A percentile compares a stretch with the other conserved stretches of the same genome.
These are phyloP conservation scores for Himalopsyche phryganea DNA, from an alignment of 1,140 invertebrate genomes.

Conservation along the genomic window DNA sequence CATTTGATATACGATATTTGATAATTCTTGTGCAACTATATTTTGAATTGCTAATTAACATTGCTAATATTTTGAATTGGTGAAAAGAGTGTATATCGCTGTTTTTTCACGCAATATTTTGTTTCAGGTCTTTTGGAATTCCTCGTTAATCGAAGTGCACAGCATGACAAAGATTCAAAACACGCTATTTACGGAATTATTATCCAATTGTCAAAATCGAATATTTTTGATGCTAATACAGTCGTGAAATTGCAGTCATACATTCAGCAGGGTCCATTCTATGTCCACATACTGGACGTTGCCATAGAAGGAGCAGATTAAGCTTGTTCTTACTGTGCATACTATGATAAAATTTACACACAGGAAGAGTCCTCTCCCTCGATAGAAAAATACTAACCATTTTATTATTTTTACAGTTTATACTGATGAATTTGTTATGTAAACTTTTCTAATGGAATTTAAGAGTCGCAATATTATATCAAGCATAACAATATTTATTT, in stretches of 20 bases:
- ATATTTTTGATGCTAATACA: conserved; percentile 62
- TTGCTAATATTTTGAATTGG: neutral
- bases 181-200: conserved; percentile 73
- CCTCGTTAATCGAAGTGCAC: conserved; percentile 65
- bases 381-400: no score
- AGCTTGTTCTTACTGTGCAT: no score
- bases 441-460: no score
- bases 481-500: no score
- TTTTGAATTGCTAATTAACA: neutral
- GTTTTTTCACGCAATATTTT: no score
- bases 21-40: neutral
- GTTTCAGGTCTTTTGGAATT: conserved; percentile 69
- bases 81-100: no score
- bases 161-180: conserved; percentile 68
- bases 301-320: conserved; percentile 58
- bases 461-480: no score
- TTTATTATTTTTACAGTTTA: no score
- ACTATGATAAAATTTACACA: no score
- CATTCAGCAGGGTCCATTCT: conserved; percentile 70
- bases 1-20: neutral
- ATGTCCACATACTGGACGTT: conserved; percentile 65
- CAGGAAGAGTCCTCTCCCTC: no score
- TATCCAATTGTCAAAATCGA: conserved; percentile 58
- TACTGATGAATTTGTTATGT: no score
- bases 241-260: conserved; percentile 61